Evolutionary conservation across 2,888 invertebrate species (phyloP).

Genomic region (Hecatera dysodea): DNA sequence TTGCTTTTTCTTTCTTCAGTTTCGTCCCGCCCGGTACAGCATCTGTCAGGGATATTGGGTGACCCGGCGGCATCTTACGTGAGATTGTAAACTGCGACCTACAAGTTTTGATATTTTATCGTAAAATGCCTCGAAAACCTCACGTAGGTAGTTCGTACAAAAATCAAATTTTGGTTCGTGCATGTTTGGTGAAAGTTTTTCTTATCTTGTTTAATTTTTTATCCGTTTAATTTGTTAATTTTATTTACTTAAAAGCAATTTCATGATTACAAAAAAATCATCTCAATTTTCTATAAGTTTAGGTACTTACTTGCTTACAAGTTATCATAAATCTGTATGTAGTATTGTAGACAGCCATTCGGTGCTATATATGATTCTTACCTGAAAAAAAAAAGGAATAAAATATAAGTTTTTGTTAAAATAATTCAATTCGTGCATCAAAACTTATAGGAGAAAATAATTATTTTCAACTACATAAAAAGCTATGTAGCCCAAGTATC

Average conservation of each 20-base stretch:
- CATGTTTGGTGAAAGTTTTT: no score
- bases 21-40: slow-evolving; percentile 76
- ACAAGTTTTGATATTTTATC: slow-evolving; percentile 69
- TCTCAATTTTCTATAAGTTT: neutral
- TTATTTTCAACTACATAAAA: neutral
- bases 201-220: no score
- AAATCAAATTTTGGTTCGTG: no score
- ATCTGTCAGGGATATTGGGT: slow-evolving; percentile 87
- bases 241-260: no score
- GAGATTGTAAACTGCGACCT: slow-evolving; percentile 65
- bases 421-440: neutral
- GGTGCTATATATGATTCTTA: slow-evolving; percentile 28
- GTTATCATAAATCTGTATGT: neutral
- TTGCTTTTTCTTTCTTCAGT: slow-evolving; percentile 69
- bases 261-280: no score
- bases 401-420: neutral
- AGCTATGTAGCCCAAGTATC: slow-evolving; percentile 64
- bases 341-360: neutral
- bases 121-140: no score
- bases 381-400: slow-evolving; percentile 53
- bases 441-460: neutral
- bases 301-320: neutral
- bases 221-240: no score
- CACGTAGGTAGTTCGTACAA: no score
- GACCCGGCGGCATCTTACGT: slow-evolving; percentile 79